Percentiles rank a stretch among this genome's conserved stretches.
phyloP scores from a whole-genome alignment of 1,140 invertebrate genomes.

The Drosophila funebris region DNA sequence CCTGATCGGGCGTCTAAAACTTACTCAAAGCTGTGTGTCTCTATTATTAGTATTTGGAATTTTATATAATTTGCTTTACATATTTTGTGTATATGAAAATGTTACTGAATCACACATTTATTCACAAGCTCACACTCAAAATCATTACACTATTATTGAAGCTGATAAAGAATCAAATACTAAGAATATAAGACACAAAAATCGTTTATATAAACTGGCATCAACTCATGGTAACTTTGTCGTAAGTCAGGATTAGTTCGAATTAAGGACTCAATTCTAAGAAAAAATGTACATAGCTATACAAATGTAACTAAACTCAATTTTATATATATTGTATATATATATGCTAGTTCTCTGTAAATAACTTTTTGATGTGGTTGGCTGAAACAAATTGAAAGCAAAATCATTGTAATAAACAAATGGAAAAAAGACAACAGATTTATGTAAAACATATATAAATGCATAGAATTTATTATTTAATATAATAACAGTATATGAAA shows the following conservation, averaged over 20 bases:
- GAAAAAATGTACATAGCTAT: conserved; percentile 65
- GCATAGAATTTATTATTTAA: neutral
- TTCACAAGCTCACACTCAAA: no score
- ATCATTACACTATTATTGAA: conserved; percentile 26
- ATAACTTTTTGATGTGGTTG: neutral
- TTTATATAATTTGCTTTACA: conserved; percentile 41
- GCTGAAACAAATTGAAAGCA: no score
- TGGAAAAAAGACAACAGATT: neutral
- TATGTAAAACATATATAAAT: neutral
- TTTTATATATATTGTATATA: no score
- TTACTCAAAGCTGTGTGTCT: neutral
- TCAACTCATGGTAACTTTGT: conserved; percentile 21
- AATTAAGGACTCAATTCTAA: no score
- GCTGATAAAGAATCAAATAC: conserved; percentile 57
- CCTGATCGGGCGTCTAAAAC: neutral
- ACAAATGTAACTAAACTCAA: conserved; percentile 22
- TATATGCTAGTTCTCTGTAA: conserved; percentile 19
- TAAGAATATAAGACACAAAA: conserved; percentile 41
- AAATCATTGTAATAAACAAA: neutral
- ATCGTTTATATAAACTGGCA: conserved; percentile 14
- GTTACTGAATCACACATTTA: no score
- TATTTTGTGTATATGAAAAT: no score
- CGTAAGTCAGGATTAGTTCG: neutral
- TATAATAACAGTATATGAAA: conserved; percentile 9
- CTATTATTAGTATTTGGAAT: conserved; percentile 2